These are phyloP conservation scores for Cyprinodon diabolis DNA, from an alignment of 2,797 vertebrate species.

Conservation along the genomic window DNA sequence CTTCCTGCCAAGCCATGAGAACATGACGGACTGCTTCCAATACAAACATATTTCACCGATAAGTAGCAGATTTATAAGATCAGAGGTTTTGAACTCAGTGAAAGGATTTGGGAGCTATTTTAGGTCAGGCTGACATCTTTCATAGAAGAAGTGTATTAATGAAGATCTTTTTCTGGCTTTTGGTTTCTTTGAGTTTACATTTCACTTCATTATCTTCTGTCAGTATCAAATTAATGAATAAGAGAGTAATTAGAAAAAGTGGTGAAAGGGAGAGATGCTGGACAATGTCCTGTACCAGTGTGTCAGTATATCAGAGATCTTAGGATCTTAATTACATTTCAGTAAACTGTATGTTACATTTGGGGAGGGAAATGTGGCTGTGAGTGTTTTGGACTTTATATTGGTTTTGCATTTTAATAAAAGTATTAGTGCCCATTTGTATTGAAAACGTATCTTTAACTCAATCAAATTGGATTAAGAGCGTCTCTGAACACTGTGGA, in stretches of 20 bases:
- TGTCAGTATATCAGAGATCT: conserved; percentile 45
- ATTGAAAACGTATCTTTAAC: not conserved
- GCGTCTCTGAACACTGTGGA: not conserved
- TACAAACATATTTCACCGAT: conserved; percentile 32
- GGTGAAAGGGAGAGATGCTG: conserved; percentile 20
- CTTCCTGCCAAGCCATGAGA: conserved; percentile 46
- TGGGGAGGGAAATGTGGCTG: conserved; percentile 4
- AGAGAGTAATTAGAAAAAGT: conserved; percentile 58
- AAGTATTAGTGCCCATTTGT: not conserved
- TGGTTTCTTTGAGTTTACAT: conserved; percentile 1
- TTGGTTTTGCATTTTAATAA: not conserved
- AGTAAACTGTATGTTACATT: conserved; percentile 47
- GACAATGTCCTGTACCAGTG: conserved; percentile 44
- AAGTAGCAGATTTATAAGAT: conserved; percentile 21
- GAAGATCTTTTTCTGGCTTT: conserved; percentile 16
- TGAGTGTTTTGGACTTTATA: not conserved
- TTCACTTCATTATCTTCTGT: conserved; percentile 51
- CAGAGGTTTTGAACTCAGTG: conserved; percentile 21
- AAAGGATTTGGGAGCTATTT: not conserved
- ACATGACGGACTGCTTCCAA: conserved; percentile 38
- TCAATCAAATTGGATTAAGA: not conserved
- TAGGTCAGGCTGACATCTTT: conserved; percentile 11
- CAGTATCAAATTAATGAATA: conserved; percentile 58
- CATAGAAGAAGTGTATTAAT: conserved; percentile 6
- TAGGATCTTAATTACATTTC: conserved; percentile 66